phyloP scores from a whole-genome alignment of 2,797 vertebrate genomes.

The Acipenser ruthenus region DNA sequence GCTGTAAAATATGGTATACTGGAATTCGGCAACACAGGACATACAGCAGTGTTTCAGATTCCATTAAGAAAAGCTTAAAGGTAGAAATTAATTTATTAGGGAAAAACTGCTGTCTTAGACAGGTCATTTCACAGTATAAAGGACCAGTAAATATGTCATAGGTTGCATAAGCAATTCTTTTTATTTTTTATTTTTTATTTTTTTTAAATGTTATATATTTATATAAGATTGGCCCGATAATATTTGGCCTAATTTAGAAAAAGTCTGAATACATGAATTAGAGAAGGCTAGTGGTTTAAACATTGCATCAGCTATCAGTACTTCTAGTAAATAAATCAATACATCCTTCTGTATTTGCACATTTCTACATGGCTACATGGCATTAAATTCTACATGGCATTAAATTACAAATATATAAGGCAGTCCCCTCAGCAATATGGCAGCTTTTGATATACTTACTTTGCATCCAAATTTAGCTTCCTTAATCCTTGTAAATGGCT shows the following conservation, averaged over 20 bases:
- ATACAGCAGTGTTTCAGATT: too few species aligned
- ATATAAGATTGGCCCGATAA: constrained; percentile 28
- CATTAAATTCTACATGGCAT: too few species aligned
- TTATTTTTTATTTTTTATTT: too few species aligned
- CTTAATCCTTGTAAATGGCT: constrained; percentile 20
- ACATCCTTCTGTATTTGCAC: constrained; percentile 40
- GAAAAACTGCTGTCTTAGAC: constrained; percentile 10
- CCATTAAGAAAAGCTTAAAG: too few species aligned
- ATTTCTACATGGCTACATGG: constrained; percentile 39
- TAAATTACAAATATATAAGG: constrained; percentile 38
- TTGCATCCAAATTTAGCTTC: constrained; percentile 10
- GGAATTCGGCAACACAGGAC: too few species aligned
- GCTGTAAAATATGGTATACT: too few species aligned
- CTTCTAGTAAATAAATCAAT: constrained; percentile 47
- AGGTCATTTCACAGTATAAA: too few species aligned
- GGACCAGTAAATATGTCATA: too few species aligned
- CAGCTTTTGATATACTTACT: constrained; percentile 33
- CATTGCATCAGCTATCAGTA: constrained; percentile 22
- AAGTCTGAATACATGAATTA: constrained; percentile 14
- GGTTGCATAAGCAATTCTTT: constrained; percentile 20
- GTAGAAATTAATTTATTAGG: too few species aligned
- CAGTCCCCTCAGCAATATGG: constrained; percentile 31
- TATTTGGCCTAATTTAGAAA: constrained; percentile 22
- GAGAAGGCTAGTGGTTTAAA: constrained; percentile 37
- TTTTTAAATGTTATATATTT: too few species aligned